phyloP scores from a whole-genome alignment of 2,888 invertebrate species.

The Colostygia pectinataria region DNA sequence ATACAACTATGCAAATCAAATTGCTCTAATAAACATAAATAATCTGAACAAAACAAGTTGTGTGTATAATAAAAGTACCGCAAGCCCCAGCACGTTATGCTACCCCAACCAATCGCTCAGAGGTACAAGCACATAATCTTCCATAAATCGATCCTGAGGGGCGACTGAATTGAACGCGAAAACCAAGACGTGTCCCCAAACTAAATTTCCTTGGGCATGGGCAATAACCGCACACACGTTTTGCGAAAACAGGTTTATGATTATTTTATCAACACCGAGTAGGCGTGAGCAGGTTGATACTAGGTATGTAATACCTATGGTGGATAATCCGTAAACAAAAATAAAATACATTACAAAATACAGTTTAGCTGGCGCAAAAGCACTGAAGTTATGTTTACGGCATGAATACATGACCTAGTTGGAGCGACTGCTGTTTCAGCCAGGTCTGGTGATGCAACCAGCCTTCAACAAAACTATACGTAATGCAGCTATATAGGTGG shows the following conservation, averaged over 20 bases:
- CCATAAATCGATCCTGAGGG: constrained; percentile 20
- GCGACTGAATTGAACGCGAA: constrained; percentile 10
- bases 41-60: constrained; percentile 1
- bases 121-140: constrained; percentile 12
- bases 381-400: constrained; percentile 64
- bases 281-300: constrained; percentile 38
- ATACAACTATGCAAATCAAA: constrained; percentile 24
- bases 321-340: no score
- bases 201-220: constrained; percentile 22
- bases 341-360: no score
- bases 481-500: constrained; percentile 29
- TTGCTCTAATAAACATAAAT: not conserved
- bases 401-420: constrained; percentile 73
- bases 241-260: constrained; percentile 60
- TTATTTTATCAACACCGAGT: constrained; percentile 59
- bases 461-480: constrained; percentile 42
- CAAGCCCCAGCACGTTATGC: constrained; percentile 3
- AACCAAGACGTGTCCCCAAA: constrained; percentile 3
- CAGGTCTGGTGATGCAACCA: constrained; percentile 61
- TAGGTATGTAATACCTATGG: no score
- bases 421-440: constrained; percentile 64
- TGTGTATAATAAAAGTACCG: constrained; percentile 2
- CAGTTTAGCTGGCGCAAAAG: constrained; percentile 45
- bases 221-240: constrained; percentile 34
- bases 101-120: constrained; percentile 2